phyloP scores from a whole-genome alignment of 2,113 vertebrate species.

The Dromiciops gliroides region DNA sequence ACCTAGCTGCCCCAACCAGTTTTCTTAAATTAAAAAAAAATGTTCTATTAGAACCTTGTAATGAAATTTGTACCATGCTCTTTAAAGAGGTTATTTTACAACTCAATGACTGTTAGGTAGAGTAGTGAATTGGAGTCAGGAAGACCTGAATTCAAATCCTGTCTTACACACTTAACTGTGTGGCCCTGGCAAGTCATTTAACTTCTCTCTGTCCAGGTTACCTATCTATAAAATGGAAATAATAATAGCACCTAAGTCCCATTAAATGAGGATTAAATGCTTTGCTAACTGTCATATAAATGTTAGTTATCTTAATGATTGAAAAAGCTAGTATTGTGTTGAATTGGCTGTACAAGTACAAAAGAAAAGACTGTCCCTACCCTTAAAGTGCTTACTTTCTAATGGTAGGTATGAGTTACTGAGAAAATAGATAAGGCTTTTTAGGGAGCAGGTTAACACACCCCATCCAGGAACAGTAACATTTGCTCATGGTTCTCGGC shows the following conservation, averaged over 20 bases:
- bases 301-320: not conserved
- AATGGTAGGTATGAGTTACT: not conserved
- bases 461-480: not conserved
- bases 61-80: conserved; percentile 26
- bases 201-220: not conserved
- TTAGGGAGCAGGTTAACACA: not conserved
- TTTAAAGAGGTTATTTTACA: conserved; percentile 18
- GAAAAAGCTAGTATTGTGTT: not conserved
- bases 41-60: conserved; percentile 32
- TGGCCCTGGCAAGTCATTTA: not conserved
- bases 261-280: not conserved
- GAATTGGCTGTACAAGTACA: not conserved
- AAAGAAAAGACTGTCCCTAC: not conserved
- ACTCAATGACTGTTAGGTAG: not conserved
- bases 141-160: not conserved
- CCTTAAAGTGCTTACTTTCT: not conserved
- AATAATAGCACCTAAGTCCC: not conserved
- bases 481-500: not conserved
- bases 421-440: not conserved
- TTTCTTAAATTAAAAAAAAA: too few relatives aligned
- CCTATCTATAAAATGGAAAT: not conserved
- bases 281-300: not conserved
- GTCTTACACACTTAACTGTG: not conserved
- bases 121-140: not conserved
- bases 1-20: too few relatives aligned